phyloP scores from a whole-genome alignment of 2,888 invertebrate species.

The Leucophora obtusa region DNA sequence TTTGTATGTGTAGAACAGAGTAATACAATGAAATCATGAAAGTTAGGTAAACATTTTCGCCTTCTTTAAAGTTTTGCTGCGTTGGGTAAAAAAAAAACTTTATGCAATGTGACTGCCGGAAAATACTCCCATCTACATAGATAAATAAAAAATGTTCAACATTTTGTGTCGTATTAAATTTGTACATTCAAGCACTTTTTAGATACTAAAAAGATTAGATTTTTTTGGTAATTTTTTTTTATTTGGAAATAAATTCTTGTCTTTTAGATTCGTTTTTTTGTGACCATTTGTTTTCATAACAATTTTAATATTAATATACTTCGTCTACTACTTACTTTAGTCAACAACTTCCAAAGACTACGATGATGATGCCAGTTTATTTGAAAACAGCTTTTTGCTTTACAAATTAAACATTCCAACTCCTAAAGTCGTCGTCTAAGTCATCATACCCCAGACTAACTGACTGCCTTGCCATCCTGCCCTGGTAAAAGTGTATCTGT shows the following conservation, averaged over 20 bases:
- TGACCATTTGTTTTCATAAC: not conserved
- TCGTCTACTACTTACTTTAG: not conserved
- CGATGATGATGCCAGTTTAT: not conserved
- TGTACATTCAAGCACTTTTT: constrained; percentile 3
- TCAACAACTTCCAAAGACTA: not conserved
- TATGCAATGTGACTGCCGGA: not conserved
- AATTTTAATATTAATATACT: constrained; percentile 3
- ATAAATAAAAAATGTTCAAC: not conserved
- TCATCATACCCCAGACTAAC: not conserved
- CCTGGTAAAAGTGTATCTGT: not conserved
- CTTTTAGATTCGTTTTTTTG: not conserved
- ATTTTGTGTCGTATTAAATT: constrained; percentile 1
- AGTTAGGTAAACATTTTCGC: constrained; percentile 5
- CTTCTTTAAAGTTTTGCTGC: not conserved
- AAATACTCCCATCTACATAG: not conserved
- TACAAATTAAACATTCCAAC: constrained; percentile 4
- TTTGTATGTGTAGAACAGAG: not conserved
- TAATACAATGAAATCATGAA: not conserved
- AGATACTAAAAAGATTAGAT: not conserved
- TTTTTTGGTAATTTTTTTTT: not conserved
- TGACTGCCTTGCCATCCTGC: not conserved
- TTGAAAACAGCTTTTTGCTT: constrained; percentile 5
- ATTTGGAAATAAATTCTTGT: not conserved
- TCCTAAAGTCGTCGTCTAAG: not conserved
- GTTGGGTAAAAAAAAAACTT: not conserved